A percentile compares a stretch with the other conserved stretches of the same genome.
phyloP scores from a whole-genome alignment of 2,888 invertebrate species.

The Ormyrus nitidulus region DNA sequence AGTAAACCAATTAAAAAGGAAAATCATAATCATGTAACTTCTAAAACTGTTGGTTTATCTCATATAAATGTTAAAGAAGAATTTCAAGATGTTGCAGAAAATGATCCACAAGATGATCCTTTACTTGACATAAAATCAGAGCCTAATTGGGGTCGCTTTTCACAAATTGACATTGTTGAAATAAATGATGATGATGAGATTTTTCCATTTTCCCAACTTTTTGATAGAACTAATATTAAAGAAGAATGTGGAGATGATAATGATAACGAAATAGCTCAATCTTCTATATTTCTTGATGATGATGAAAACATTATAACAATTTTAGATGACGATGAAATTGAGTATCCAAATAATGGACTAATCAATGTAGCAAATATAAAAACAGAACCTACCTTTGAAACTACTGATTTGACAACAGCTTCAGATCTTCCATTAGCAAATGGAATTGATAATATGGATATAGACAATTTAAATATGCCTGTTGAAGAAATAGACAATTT shows the following conservation, averaged over 20 bases:
- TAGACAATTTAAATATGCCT: not conserved
- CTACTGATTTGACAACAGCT: not conserved
- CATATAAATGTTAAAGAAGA: slow-evolving; percentile 29
- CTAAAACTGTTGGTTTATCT: not conserved
- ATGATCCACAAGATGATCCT: not conserved
- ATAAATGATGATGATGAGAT: slow-evolving; percentile 75
- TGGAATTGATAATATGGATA: not conserved
- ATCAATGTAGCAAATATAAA: slow-evolving; percentile 12
- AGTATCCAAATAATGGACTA: slow-evolving; percentile 19
- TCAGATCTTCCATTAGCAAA: not conserved
- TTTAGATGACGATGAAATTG: slow-evolving; percentile 67
- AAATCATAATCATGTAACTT: not conserved
- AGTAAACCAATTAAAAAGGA: not conserved
- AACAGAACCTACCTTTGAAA: slow-evolving; percentile 11
- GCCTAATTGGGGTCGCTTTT: slow-evolving; percentile 41
- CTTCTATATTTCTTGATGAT: slow-evolving; percentile 55
- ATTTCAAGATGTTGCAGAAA: not conserved
- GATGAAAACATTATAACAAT: slow-evolving; percentile 62
- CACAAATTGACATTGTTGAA: slow-evolving; percentile 52
- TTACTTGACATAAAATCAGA: slow-evolving; percentile 32
- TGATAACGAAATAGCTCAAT: slow-evolving; percentile 43
- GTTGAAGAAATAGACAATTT: not conserved
- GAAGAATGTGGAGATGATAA: slow-evolving; percentile 59
- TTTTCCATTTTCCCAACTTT: slow-evolving; percentile 78
- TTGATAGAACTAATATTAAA: slow-evolving; percentile 71